Evolutionary conservation across 2,888 invertebrate genomes (phyloP).

Genomic region (Polydrusus cervinus): DNA sequence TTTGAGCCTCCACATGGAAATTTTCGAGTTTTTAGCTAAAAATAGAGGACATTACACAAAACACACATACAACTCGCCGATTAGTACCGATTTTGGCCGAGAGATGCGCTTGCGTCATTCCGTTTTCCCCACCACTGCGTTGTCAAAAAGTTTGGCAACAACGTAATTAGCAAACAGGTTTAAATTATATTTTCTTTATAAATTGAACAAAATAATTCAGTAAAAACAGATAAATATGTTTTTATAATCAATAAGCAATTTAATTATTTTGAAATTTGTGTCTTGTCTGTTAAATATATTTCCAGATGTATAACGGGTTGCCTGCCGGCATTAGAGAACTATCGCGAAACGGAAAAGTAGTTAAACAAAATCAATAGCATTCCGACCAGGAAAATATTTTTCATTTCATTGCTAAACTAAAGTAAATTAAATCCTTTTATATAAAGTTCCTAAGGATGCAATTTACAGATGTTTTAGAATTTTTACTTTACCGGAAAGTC

Average conservation of each 20-base stretch:
- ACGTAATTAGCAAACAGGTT: not conserved
- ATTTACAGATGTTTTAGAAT: no score
- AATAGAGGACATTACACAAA: slow-evolving; percentile 29
- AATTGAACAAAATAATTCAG: not conserved
- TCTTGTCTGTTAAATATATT: not conserved
- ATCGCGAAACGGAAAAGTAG: not conserved
- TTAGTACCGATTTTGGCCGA: slow-evolving; percentile 28
- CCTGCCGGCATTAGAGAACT: not conserved
- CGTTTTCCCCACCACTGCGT: slow-evolving; percentile 2
- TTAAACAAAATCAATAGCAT: not conserved
- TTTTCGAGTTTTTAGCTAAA: slow-evolving; percentile 17
- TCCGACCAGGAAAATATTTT: no score
- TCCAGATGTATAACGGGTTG: not conserved
- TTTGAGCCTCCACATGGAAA: slow-evolving; percentile 29
- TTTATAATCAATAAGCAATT: no score
- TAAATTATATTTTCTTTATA: not conserved
- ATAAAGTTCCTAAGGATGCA: no score
- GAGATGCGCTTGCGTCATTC: slow-evolving; percentile 18
- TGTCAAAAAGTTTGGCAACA: not conserved
- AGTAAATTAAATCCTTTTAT: no score
- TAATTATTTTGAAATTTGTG: no score
- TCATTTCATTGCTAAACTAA: no score
- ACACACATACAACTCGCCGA: slow-evolving; percentile 29
- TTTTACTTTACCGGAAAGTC: no score
- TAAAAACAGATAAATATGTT: no score